Conservation (phyloP, 1,140 invertebrate genomes). For the Penaeus chinensis region DNA sequence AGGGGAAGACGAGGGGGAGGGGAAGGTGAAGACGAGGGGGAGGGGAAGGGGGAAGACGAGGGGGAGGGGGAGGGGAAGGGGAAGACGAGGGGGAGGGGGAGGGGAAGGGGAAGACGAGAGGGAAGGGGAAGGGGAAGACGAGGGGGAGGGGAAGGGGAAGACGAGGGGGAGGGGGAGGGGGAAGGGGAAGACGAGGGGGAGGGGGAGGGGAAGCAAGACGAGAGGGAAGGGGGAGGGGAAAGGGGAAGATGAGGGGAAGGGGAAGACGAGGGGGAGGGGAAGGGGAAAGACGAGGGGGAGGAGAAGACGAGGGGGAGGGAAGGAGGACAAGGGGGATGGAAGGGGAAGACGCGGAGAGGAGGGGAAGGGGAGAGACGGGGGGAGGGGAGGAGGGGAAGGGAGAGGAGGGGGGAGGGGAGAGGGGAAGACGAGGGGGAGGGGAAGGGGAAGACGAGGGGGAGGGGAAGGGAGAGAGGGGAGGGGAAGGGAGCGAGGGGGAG, state of each 20-base stretch:
- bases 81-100: no score
- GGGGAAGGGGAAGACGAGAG: not conserved
- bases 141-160: not conserved
- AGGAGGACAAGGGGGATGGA: no score
- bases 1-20: not conserved
- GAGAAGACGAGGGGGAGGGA: not conserved
- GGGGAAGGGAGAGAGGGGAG: not conserved
- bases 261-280: not conserved
- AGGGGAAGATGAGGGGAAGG: not conserved
- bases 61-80: not conserved
- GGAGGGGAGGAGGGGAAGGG: no score
- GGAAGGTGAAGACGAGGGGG: not conserved
- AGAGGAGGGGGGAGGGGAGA: no score
- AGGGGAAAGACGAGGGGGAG: not conserved
- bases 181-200: not conserved
- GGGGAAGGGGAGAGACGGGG: no score
- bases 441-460: not conserved
- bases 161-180: not conserved
- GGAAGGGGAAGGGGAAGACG: not conserved
- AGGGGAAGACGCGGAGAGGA: no score
- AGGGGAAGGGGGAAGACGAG: not conserved
- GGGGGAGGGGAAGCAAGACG: no score
- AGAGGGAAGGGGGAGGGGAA: no score
- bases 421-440: not conserved
- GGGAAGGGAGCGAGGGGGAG: conserved; percentile 2